Evolutionary conservation across 2,888 invertebrate genomes (phyloP).

Genomic region (Anticlea derivata): DNA sequence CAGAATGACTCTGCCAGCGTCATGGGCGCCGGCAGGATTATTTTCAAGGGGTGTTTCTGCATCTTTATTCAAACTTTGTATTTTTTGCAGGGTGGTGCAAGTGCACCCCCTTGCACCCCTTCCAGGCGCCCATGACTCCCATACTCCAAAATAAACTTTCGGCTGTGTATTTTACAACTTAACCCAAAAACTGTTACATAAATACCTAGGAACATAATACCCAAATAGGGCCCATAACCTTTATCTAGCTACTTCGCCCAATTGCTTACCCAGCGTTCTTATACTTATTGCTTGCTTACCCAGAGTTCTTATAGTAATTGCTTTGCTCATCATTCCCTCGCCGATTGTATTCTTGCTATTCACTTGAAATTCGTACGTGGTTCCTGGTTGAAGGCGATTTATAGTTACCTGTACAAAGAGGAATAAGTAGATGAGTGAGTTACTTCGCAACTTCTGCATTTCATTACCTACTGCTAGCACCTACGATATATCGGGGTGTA

Average conservation of each 20-base stretch:
- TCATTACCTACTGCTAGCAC: too few species aligned
- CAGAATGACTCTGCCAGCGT: too few species aligned
- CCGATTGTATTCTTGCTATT: slow-evolving; percentile 97
- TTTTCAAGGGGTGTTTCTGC: too few species aligned
- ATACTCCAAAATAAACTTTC: not conserved
- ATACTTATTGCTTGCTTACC: slow-evolving; percentile 95
- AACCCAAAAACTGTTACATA: not conserved
- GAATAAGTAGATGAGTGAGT: too few species aligned
- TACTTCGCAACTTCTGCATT: too few species aligned
- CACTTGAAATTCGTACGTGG: slow-evolving; percentile 97
- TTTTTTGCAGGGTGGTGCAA: too few species aligned
- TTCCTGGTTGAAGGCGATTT: slow-evolving; percentile 94
- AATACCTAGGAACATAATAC: not conserved
- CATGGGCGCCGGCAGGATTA: too few species aligned
- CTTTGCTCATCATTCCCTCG: slow-evolving; percentile 97
- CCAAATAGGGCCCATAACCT: slow-evolving; percentile 10
- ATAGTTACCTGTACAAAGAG: slow-evolving; percentile 87
- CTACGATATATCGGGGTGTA: too few species aligned
- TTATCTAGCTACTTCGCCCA: not conserved
- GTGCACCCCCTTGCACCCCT: too few species aligned
- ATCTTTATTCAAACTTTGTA: too few species aligned
- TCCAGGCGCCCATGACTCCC: too few species aligned
- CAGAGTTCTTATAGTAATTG: slow-evolving; percentile 93
- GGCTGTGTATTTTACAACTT: not conserved
- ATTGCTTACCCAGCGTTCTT: slow-evolving; percentile 90